phyloP scores from a whole-genome alignment of 2,888 invertebrate species.

The Allolobophora icterica region DNA sequence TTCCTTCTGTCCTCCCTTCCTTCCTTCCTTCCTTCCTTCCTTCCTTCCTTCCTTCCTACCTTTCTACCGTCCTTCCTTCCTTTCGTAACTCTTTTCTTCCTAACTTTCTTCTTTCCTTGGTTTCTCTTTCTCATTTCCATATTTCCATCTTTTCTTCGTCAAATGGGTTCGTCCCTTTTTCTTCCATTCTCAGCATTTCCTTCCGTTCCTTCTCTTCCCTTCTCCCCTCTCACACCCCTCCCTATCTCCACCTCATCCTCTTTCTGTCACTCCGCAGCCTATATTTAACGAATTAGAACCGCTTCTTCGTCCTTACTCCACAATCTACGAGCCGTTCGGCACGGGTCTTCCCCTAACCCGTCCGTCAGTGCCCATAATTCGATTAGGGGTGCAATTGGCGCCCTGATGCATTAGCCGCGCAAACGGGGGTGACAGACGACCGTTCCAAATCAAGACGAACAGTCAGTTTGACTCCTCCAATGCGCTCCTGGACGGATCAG shows the following conservation, averaged over 20 bases:
- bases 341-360: neutral
- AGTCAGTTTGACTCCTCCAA: neutral
- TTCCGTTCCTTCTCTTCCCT: neutral
- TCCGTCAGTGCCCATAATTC: neutral
- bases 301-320: neutral
- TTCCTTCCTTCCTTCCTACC: no score
- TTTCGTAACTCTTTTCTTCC: no score
- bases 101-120: no score
- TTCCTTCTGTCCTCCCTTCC: no score
- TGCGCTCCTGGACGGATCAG: neutral
- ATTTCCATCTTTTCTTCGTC: neutral
- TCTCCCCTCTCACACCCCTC: neutral
- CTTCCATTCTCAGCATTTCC: neutral
- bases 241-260: neutral
- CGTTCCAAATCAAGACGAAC: neutral
- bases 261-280: neutral
- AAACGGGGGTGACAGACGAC: neutral
- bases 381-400: neutral
- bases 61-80: no score
- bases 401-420: neutral
- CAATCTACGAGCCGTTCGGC: neutral
- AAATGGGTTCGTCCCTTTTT: neutral
- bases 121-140: neutral
- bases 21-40: no score
- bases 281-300: constrained; percentile 9